phyloP scores from a whole-genome alignment of 2,113 vertebrate species.

The Strix aluco region DNA sequence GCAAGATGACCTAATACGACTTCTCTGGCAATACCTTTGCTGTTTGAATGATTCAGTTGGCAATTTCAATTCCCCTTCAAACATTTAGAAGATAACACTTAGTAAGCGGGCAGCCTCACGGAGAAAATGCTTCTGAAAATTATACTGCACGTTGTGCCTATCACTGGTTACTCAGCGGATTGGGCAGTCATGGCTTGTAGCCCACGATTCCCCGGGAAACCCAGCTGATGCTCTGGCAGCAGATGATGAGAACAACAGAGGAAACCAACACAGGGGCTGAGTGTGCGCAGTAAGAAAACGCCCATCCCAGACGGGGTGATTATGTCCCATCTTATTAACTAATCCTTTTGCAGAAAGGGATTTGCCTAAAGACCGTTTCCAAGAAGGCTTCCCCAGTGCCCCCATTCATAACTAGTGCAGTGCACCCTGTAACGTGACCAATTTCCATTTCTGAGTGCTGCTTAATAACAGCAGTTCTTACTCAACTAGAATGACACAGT shows the following conservation, averaged over 20 bases:
- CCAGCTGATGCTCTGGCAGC: not conserved
- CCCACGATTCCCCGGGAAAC: not conserved
- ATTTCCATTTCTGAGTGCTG: not conserved
- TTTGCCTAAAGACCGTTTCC: constrained; percentile 43
- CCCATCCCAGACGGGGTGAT: not conserved
- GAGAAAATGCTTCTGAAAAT: not conserved
- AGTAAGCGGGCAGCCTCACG: not conserved
- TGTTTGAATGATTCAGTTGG: no score
- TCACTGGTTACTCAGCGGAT: not conserved
- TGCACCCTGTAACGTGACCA: not conserved
- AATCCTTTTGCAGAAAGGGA: constrained; percentile 49
- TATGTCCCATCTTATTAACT: constrained; percentile 62
- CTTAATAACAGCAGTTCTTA: not conserved
- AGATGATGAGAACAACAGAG: not conserved
- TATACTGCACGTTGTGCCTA: accelerated
- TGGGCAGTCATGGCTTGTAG: not conserved
- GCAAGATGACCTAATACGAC: no score
- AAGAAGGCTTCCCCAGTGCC: not conserved
- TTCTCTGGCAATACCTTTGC: no score
- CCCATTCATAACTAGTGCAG: not conserved
- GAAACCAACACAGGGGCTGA: not conserved
- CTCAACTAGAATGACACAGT: not conserved
- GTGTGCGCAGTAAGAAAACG: not conserved
- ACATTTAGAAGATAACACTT: not conserved
- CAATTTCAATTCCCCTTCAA: no score